Evolutionary conservation across 2,113 vertebrate species (phyloP).

Genomic region (Anguilla japonica): DNA sequence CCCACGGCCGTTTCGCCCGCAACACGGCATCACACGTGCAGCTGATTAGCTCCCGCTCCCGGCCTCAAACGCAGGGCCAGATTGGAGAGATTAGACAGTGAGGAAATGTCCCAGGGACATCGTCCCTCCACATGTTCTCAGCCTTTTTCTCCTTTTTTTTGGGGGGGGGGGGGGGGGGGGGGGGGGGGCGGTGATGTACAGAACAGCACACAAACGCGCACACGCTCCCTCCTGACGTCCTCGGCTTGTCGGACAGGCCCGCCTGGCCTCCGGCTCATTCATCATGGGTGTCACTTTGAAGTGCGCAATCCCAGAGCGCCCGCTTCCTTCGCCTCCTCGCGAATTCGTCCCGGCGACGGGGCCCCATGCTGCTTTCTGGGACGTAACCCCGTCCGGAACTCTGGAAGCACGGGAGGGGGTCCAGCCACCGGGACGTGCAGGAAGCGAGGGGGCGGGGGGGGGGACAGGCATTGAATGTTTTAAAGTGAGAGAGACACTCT

Average conservation of each 20-base stretch:
- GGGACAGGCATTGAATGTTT: not conserved
- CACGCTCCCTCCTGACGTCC: not conserved
- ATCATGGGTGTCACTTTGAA: not conserved
- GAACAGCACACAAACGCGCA: not conserved
- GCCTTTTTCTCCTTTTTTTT: not conserved
- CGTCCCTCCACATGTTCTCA: not conserved
- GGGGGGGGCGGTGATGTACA: not conserved
- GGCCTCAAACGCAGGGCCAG: slow-evolving; percentile 11
- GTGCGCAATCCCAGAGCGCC: not conserved
- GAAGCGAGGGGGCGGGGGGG: too few species aligned
- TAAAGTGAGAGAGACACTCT: not conserved
- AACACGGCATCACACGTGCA: slow-evolving; percentile 29
- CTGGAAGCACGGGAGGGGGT: not conserved
- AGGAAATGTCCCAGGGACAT: not conserved
- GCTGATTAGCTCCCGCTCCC: slow-evolving; percentile 36
- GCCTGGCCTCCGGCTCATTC: not conserved
- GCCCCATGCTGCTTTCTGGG: not conserved
- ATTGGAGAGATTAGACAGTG: slow-evolving; percentile 27
- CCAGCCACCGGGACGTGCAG: too few species aligned
- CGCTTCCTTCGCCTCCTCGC: not conserved
- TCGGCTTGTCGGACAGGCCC: not conserved
- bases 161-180: too few species aligned
- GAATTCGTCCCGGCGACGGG: not conserved
- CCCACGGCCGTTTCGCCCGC: not conserved
- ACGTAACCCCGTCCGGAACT: not conserved